These are phyloP conservation scores for Tenrec ecaudatus DNA, from an alignment of 2,113 vertebrate species.

Conservation along the genomic window DNA sequence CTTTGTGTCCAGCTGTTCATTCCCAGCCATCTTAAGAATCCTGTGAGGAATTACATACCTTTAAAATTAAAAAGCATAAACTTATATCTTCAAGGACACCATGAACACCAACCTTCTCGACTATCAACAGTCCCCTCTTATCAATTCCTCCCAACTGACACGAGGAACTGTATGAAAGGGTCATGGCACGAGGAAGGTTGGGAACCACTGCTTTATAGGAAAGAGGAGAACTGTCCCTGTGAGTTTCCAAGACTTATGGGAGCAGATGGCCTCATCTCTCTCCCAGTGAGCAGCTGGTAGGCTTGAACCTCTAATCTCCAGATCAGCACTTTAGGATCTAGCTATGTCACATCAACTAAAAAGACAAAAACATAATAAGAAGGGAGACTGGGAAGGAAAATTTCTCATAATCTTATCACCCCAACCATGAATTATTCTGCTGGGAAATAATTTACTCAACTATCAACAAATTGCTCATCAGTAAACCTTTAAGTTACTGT, in stretches of 20 bases:
- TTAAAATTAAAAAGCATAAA: background rate
- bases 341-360: background rate
- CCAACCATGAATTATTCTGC: background rate
- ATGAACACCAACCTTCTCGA: no score
- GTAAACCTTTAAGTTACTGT: no score
- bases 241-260: background rate
- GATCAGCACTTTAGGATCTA: background rate
- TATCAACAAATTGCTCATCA: background rate
- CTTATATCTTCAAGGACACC: no score
- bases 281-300: no score
- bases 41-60: background rate
- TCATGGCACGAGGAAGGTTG: no score
- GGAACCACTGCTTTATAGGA: no score
- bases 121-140: no score
- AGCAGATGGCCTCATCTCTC: no score
- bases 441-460: background rate
- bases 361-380: background rate
- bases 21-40: background rate
- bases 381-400: background rate
- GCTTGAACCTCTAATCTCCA: background rate
- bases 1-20: background rate
- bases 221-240: background rate
- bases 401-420: no score
- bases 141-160: no score
- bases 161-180: no score